phyloP scores from a whole-genome alignment of 2,113 vertebrate genomes.

The Amphiprion percula region DNA sequence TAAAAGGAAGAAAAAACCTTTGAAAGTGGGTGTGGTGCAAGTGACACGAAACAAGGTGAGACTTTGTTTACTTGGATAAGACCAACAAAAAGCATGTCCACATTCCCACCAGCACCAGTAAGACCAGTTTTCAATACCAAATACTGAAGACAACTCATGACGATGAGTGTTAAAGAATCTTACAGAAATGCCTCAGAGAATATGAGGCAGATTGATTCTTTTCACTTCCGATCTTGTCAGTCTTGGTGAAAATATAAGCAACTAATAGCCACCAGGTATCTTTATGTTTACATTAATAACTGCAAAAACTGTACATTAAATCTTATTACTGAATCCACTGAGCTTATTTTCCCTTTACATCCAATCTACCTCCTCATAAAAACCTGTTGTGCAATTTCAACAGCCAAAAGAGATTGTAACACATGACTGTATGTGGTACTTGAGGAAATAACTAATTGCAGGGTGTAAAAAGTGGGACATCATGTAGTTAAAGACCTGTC shows the following conservation, averaged over 20 bases:
- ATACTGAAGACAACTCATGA: conserved; percentile 13
- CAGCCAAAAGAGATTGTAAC: conserved; percentile 12
- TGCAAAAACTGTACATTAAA: not conserved
- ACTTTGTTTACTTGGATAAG: conserved; percentile 30
- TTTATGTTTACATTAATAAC: conserved; percentile 36
- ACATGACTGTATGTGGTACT: not conserved
- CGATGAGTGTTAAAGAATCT: conserved; percentile 17
- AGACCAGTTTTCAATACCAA: conserved; percentile 34
- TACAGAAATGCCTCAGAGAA: conserved; percentile 1
- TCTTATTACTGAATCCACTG: conserved; percentile 8
- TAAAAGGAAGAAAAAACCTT: conserved; percentile 36
- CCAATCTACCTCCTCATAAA: not conserved
- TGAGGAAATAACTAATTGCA: conserved; percentile 12
- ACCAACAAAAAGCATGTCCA: conserved; percentile 28
- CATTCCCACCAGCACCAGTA: conserved; percentile 22
- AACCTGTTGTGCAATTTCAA: conserved; percentile 10
- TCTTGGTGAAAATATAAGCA: conserved; percentile 16
- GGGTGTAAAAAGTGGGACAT: not conserved
- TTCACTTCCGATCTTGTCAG: conserved; percentile 10
- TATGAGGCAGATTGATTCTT: conserved; percentile 2
- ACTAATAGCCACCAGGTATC: conserved; percentile 24
- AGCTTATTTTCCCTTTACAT: conserved; percentile 15
- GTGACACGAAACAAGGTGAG: conserved; percentile 30
- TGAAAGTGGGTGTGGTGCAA: conserved; percentile 49
- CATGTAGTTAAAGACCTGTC: not conserved